Percentiles rank a stretch among this genome's conserved stretches.
These are phyloP conservation scores for Pseudonaja textilis DNA, from an alignment of 2,113 vertebrate genomes.

Conservation along the genomic window DNA sequence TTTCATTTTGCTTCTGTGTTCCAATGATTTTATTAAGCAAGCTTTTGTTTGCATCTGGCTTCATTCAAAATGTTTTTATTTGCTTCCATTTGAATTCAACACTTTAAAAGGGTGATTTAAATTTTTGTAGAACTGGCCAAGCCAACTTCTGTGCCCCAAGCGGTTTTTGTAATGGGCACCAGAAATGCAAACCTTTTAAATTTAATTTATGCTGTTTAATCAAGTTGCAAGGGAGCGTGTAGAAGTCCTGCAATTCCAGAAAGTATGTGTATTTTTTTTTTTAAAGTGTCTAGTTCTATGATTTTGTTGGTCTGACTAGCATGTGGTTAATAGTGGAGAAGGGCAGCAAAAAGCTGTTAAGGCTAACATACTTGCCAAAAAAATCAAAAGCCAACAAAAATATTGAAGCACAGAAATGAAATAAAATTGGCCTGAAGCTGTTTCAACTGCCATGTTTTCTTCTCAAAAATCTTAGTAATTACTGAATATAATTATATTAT, in stretches of 20 bases:
- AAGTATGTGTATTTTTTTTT: background rate
- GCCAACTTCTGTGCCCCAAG: background rate
- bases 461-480: background rate
- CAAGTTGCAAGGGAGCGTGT: background rate
- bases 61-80: slow-evolving; percentile 38
- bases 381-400: background rate
- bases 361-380: background rate
- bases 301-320: background rate
- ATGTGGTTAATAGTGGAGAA: background rate
- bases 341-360: background rate
- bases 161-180: slow-evolving; percentile 17
- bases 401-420: background rate
- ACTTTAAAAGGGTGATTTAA: background rate
- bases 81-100: slow-evolving; percentile 38
- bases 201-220: background rate
- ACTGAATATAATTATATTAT: background rate
- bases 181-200: slow-evolving; percentile 27
- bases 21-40: slow-evolving; percentile 46
- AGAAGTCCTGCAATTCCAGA: background rate
- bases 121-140: background rate
- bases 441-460: background rate
- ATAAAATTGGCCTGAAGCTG: background rate
- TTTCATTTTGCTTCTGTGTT: slow-evolving; percentile 20
- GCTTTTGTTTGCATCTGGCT: slow-evolving; percentile 57
- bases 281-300: background rate